A percentile compares a stretch with the other conserved stretches of the same genome.
Conservation (phyloP, 2,888 invertebrate genomes). For the Cantharis rufa region DNA sequence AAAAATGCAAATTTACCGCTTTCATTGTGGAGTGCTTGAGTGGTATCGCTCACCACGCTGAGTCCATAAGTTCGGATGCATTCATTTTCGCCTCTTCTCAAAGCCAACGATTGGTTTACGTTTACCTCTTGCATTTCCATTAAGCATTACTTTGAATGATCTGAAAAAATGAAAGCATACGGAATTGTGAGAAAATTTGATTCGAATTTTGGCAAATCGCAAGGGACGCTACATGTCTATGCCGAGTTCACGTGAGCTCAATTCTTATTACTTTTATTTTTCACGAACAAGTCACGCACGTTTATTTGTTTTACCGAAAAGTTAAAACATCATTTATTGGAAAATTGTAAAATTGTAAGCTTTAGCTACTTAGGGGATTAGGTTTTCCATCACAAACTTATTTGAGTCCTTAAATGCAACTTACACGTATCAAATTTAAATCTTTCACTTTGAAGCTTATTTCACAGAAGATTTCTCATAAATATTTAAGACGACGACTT, state of each 20-base stretch:
- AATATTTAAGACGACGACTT: background rate
- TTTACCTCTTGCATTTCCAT: slow-evolving; percentile 1
- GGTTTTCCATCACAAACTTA: background rate
- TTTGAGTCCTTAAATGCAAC: background rate
- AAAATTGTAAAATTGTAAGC: background rate
- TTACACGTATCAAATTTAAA: background rate
- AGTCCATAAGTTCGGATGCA: slow-evolving; percentile 23
- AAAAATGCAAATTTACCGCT: background rate
- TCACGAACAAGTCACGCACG: background rate
- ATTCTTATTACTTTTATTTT: background rate
- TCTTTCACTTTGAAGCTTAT: background rate
- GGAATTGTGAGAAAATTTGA: background rate
- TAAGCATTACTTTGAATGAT: background rate
- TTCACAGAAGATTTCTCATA: background rate
- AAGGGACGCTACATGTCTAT: background rate
- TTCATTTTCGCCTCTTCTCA: slow-evolving; percentile 5
- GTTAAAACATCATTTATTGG: background rate
- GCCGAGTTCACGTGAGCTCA: background rate
- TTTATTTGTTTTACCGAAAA: background rate
- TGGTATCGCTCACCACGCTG: slow-evolving; percentile 11
- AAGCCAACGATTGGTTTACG: slow-evolving; percentile 7
- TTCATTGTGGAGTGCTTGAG: slow-evolving; percentile 13
- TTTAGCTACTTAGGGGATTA: background rate
- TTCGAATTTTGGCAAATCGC: background rate
- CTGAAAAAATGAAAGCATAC: background rate